Conservation (phyloP, 1,140 invertebrate genomes). For the Bathynomus jamesi region DNA sequence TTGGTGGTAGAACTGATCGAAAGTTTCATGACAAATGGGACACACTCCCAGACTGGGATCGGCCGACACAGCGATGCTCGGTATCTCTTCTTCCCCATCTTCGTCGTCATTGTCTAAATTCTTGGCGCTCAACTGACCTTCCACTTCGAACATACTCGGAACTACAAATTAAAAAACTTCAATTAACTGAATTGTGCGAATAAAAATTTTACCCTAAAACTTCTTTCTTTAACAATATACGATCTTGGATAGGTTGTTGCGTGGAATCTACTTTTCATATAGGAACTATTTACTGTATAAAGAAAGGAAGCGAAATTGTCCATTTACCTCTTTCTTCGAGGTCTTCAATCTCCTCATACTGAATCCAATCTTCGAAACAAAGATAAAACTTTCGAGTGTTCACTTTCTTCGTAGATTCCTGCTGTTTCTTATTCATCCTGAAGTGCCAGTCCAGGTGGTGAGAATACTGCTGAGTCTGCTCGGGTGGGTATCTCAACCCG, state of each 20-base stretch:
- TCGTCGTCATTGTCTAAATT: conserved; percentile 41
- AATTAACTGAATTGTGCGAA: no score
- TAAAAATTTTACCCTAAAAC: no score
- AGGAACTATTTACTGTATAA: background rate
- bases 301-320: background rate
- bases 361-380: conserved; percentile 81
- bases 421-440: conserved; percentile 77
- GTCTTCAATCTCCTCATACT: conserved; percentile 90
- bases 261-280: background rate
- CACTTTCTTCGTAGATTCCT: conserved; percentile 71
- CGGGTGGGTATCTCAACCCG: conserved; percentile 77
- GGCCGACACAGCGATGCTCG: conserved; percentile 52
- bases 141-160: conserved; percentile 79
- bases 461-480: conserved; percentile 75
- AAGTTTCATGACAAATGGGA: conserved; percentile 79
- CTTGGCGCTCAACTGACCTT: conserved; percentile 43
- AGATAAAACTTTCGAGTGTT: conserved; percentile 83
- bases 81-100: conserved; percentile 44
- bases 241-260: conserved; percentile 1
- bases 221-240: conserved; percentile 15
- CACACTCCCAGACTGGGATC: conserved; percentile 54
- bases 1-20: conserved; percentile 90
- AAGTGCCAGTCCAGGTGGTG: conserved; percentile 98
- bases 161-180: conserved; percentile 52
- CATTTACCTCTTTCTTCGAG: conserved; percentile 72